Evolutionary conservation across 1,140 invertebrate species (phyloP).

Genomic region (Metaphire vulgaris): DNA sequence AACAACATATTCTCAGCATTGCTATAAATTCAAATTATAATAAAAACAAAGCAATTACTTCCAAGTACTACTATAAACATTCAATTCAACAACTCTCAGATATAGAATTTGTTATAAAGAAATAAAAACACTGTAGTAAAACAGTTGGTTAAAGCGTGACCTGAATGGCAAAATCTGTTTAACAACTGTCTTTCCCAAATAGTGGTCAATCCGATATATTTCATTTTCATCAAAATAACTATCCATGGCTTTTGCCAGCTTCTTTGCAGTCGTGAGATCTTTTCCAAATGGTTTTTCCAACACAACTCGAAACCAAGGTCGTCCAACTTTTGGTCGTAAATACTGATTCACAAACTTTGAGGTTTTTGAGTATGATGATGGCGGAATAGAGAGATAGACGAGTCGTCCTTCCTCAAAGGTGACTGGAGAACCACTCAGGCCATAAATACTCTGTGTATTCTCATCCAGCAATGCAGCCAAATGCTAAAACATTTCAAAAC

Average conservation of each 20-base stretch:
- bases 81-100: no score
- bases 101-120: no score
- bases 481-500: background rate
- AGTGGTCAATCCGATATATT: slow-evolving; percentile 50
- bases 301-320: slow-evolving; percentile 36
- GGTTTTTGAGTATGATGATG: slow-evolving; percentile 38
- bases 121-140: no score
- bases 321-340: slow-evolving; percentile 33
- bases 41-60: no score
- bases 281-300: slow-evolving; percentile 50
- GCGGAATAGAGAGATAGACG: slow-evolving; percentile 46
- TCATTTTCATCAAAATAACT: slow-evolving; percentile 42
- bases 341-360: slow-evolving; percentile 36
- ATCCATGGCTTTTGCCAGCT: slow-evolving; percentile 35
- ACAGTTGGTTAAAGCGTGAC: no score
- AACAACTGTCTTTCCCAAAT: slow-evolving; percentile 47
- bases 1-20: no score
- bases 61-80: no score
- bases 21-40: no score
- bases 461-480: slow-evolving; percentile 25
- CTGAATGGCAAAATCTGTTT: slow-evolving; percentile 47
- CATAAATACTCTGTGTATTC: slow-evolving; percentile 31
- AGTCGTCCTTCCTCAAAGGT: slow-evolving; percentile 33
- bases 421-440: slow-evolving; percentile 13
- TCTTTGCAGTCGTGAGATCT: slow-evolving; percentile 36